These are phyloP conservation scores for Rafetus swinhoei DNA, from an alignment of 2,113 vertebrate species.

Conservation along the genomic window DNA sequence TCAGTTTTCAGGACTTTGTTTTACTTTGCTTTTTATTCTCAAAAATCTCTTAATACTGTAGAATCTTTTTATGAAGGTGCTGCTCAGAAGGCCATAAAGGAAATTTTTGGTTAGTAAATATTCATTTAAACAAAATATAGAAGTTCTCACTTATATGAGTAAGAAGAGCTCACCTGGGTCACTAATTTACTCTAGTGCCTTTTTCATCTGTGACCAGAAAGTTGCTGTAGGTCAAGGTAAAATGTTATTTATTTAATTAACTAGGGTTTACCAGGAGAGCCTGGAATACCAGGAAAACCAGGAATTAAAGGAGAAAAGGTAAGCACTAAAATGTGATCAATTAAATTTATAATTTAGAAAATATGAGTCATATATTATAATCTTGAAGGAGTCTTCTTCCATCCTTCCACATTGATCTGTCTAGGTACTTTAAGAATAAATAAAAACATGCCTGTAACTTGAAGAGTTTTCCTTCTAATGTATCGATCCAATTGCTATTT, in stretches of 20 bases:
- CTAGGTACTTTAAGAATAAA: background rate
- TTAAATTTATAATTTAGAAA: background rate
- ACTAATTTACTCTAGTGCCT: background rate
- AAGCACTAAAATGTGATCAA: slow-evolving; percentile 28
- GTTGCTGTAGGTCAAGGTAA: background rate
- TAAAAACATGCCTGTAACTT: background rate
- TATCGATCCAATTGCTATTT: background rate
- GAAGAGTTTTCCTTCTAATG: background rate
- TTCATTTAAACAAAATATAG: background rate
- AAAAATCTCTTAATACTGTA: background rate
- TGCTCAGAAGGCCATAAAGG: background rate
- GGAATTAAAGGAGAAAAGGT: slow-evolving; percentile 96
- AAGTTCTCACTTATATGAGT: background rate
- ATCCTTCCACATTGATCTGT: background rate
- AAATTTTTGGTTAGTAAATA: background rate
- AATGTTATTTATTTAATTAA: slow-evolving; percentile 65
- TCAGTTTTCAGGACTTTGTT: background rate
- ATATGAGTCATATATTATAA: background rate
- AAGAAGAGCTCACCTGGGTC: background rate
- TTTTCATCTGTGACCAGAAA: background rate
- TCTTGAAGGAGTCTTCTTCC: background rate
- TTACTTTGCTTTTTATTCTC: background rate
- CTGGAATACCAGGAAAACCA: slow-evolving; percentile 85
- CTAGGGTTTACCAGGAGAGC: slow-evolving; percentile 86
- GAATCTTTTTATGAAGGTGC: background rate